phyloP scores from a whole-genome alignment of 2,113 vertebrate genomes.

The Tursiops truncatus region DNA sequence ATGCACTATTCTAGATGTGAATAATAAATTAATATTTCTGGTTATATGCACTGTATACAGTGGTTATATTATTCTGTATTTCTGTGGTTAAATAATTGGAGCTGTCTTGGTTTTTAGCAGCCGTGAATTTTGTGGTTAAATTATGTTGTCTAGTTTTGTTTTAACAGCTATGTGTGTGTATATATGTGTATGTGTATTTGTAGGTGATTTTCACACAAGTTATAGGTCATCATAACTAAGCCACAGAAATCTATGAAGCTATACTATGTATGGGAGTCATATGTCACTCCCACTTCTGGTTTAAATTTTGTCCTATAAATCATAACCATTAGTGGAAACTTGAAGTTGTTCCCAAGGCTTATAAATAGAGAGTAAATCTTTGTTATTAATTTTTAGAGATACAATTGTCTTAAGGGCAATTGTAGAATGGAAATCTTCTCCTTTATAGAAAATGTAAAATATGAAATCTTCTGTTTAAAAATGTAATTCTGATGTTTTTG shows the following conservation, averaged over 20 bases:
- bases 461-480: background rate
- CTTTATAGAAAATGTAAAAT: background rate
- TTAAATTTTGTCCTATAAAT: background rate
- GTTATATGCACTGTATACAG: conserved; percentile 37
- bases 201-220: conserved; percentile 36
- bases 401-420: background rate
- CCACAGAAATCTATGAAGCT: background rate
- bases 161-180: background rate
- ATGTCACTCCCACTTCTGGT: background rate
- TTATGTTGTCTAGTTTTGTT: conserved; percentile 58
- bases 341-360: background rate
- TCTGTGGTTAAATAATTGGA: conserved; percentile 75
- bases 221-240: conserved; percentile 21
- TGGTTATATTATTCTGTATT: conserved; percentile 71
- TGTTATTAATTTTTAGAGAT: background rate
- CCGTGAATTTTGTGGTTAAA: conserved; percentile 82
- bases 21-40: conserved; percentile 34
- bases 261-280: background rate
- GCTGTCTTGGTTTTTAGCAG: conserved; percentile 58
- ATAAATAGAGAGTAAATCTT: background rate
- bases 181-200: background rate
- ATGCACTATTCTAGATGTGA: background rate
- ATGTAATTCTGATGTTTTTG: background rate
- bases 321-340: background rate
- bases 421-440: background rate